phyloP scores from a whole-genome alignment of 2,113 vertebrate genomes.

The Galbula dea region DNA sequence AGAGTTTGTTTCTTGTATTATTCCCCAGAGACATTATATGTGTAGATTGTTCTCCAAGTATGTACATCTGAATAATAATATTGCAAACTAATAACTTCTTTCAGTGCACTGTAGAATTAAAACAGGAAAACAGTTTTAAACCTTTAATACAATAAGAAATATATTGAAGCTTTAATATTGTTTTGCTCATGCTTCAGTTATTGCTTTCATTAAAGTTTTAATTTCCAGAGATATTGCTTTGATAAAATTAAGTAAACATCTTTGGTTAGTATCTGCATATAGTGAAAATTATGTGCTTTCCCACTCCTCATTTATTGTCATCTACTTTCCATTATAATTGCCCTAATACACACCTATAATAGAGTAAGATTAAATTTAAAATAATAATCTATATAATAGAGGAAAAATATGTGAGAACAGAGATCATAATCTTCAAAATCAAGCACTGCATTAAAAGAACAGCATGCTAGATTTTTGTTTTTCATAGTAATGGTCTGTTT shows the following conservation, averaged over 20 bases:
- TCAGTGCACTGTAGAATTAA: constrained; percentile 12
- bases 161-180: constrained; percentile 48
- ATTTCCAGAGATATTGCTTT: constrained; percentile 65
- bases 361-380: background rate
- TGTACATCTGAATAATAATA: constrained; percentile 41
- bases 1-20: constrained; percentile 40
- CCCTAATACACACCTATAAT: background rate
- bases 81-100: constrained; percentile 58
- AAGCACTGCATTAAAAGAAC: background rate
- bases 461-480: background rate
- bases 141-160: constrained; percentile 66
- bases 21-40: background rate
- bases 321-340: constrained; percentile 44
- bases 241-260: constrained; percentile 69
- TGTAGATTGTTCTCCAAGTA: constrained; percentile 40
- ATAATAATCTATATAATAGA: background rate
- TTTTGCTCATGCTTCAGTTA: constrained; percentile 64
- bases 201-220: constrained; percentile 73
- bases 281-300: constrained; percentile 23
- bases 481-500: background rate
- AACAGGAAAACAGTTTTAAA: constrained; percentile 40
- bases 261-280: constrained; percentile 35
- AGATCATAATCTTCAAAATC: background rate
- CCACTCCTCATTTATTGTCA: constrained; percentile 29
- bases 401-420: background rate